Evolutionary conservation across 1,140 invertebrate genomes (phyloP).

Genomic region (Andricus grossulariae): DNA sequence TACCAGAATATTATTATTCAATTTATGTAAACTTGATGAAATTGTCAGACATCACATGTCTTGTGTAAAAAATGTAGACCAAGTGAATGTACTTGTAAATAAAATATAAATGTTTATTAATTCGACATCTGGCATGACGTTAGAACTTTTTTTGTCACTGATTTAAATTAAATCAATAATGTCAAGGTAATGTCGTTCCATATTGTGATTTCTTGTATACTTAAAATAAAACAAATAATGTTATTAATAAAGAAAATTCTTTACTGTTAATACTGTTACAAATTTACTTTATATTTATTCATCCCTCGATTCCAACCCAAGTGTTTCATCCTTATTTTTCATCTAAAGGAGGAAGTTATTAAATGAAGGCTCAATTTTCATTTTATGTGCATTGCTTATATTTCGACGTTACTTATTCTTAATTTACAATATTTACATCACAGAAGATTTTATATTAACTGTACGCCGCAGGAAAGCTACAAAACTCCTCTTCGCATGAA

Average conservation of each 20-base stretch:
- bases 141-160: too few relatives aligned
- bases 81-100: too few relatives aligned
- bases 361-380: not conserved
- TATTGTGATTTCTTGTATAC: too few relatives aligned
- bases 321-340: not conserved
- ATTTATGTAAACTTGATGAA: too few relatives aligned
- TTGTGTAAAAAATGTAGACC: too few relatives aligned
- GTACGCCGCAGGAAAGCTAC: not conserved
- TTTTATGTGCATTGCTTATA: conserved; percentile 38
- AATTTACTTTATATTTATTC: conserved; percentile 30
- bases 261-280: conserved; percentile 50
- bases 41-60: too few relatives aligned
- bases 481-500: not conserved
- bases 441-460: conserved; percentile 58
- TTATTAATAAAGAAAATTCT: conserved; percentile 60
- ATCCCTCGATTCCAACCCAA: too few relatives aligned
- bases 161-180: too few relatives aligned
- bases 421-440: conserved; percentile 70
- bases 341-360: not conserved
- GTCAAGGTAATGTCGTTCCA: too few relatives aligned
- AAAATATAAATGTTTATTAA: too few relatives aligned
- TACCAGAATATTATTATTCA: too few relatives aligned
- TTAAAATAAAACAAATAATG: conserved; percentile 42
- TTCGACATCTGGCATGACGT: too few relatives aligned
- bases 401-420: conserved; percentile 51